These are phyloP conservation scores for Sarcophaga carnaria DNA, from an alignment of 2,888 invertebrate genomes.

Conservation along the genomic window DNA sequence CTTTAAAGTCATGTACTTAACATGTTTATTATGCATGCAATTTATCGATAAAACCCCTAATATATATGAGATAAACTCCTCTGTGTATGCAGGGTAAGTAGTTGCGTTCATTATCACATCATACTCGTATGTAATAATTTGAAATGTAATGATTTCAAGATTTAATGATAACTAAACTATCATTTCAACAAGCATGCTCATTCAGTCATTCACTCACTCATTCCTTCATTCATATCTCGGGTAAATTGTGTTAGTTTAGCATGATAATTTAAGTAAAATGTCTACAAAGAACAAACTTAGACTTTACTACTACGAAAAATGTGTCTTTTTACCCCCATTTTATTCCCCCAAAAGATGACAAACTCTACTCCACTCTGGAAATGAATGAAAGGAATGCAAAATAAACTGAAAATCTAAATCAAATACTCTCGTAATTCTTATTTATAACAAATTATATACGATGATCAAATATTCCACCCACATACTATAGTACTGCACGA, in stretches of 20 bases:
- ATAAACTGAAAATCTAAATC: background rate
- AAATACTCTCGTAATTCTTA: background rate
- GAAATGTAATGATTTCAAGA: constrained; percentile 48
- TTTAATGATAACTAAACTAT: constrained; percentile 53
- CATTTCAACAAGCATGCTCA: background rate
- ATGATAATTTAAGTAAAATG: constrained; percentile 50
- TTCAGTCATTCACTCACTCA: background rate
- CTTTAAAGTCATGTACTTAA: too few species aligned
- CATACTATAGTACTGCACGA: background rate
- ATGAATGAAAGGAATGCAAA: background rate
- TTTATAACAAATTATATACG: constrained; percentile 21
- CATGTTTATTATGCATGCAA: too few species aligned
- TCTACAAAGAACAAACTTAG: constrained; percentile 7
- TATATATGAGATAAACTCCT: background rate
- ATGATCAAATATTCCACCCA: constrained; percentile 36
- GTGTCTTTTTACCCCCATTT: background rate
- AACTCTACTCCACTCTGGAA: background rate
- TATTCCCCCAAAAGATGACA: background rate
- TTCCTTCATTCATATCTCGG: too few species aligned
- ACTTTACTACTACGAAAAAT: background rate
- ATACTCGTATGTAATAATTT: constrained; percentile 39
- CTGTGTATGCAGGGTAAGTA: background rate
- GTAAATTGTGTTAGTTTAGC: constrained; percentile 52
- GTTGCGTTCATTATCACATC: constrained; percentile 49
- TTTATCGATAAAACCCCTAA: too few species aligned